Percentiles rank a stretch among this genome's conserved stretches.
phyloP scores from a whole-genome alignment of 2,797 vertebrate genomes.

The Phoeniculus purpureus region DNA sequence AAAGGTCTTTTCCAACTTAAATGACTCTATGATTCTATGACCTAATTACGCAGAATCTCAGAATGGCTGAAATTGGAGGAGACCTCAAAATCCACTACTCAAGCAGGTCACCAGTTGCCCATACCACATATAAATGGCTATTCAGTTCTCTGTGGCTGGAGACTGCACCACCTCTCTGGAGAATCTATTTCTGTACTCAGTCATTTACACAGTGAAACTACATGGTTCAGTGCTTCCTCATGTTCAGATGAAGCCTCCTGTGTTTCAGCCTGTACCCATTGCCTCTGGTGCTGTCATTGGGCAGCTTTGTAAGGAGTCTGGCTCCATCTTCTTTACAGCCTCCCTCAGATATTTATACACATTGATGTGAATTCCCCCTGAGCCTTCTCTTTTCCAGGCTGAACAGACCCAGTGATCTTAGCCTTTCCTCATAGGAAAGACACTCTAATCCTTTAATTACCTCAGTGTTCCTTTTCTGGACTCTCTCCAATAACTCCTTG shows the following conservation, averaged over 20 bases:
- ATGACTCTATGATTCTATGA: too few relatives aligned
- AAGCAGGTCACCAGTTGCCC: background rate
- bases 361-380: accelerated
- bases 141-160: background rate
- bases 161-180: background rate
- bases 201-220: background rate
- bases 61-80: background rate
- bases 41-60: background rate
- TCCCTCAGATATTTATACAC: background rate
- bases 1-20: too few relatives aligned
- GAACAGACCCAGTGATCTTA: background rate
- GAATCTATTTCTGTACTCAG: background rate
- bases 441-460: background rate
- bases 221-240: background rate
- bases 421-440: background rate
- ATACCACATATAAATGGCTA: background rate
- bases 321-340: background rate
- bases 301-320: background rate
- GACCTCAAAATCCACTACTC: background rate
- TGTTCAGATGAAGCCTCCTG: background rate
- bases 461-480: background rate
- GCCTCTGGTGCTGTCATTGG: background rate
- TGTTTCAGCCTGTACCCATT: background rate
- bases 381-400: background rate
- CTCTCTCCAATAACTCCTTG: background rate